Evolutionary conservation across 2,113 vertebrate species (phyloP), one percentile per base, ranked within the genome.

Genomic region (Alexandromys fortis): DNA sequence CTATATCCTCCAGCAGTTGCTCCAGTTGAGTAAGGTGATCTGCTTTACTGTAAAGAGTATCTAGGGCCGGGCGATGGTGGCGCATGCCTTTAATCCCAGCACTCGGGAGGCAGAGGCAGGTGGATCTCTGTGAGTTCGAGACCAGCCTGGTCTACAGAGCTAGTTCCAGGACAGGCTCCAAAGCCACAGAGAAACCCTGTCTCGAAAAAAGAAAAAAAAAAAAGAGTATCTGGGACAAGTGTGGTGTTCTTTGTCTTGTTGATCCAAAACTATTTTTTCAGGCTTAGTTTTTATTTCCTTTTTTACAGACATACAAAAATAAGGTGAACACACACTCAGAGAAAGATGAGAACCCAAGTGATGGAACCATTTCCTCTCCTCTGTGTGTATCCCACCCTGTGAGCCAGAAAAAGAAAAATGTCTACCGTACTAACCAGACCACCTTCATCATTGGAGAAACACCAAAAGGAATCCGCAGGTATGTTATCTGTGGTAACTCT

Each of bases 361-460:
- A 85, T 1, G 97, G 52, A 75, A 76, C 0, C 63, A 52, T 91
- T 2, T 77, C 63, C 26, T 76, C 67, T 86, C 94, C 96, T 49
- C 95, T 98, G 6, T 98, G 17, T 28, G 17, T 98, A 96, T 89
- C 86, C 4, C 98, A 99, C 97, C 98, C 99, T 38, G 98, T 99
- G 85, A 98, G 95, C 68, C 99, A 99, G 97, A 98, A 97, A 92
- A 97, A 68, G 86, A 98, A 97, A 90, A 97, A 96, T n/a, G 96
- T 98, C n/a, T 98, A 98, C 91, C 98, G 70, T 78, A 96, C 98
- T 77, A 97, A 95, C 92, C 97, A 98, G 92, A 95, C 97, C 78
- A 99, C 98, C 14, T 97, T 99, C 97, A 98, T 99, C 88, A 89
- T 99, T 73, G 99, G 99, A 97, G 98, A 98, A 96, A 99, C 99